A percentile compares a stretch with the other conserved stretches of the same genome.
phyloP scores from a whole-genome alignment of 2,888 invertebrate genomes.

The Tenodera sinensis region DNA sequence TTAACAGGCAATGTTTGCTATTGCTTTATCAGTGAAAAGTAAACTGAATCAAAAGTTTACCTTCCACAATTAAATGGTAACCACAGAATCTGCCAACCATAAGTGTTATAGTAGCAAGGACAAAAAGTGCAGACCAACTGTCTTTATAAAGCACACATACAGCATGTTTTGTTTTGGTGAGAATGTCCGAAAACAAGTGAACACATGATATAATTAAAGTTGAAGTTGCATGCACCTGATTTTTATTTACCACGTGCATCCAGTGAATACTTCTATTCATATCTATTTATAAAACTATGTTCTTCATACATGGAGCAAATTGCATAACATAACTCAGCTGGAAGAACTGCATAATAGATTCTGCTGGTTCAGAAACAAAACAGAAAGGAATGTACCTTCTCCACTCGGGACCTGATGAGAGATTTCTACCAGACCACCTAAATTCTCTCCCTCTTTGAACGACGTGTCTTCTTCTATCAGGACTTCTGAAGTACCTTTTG shows the following conservation, averaged over 20 bases:
- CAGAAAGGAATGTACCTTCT: slow-evolving; percentile 12
- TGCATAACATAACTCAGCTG: neutral
- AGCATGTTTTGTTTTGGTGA: too few relatives aligned
- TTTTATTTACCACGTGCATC: neutral
- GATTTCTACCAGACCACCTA: neutral
- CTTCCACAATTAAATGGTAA: too few relatives aligned
- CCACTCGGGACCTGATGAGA: slow-evolving; percentile 4
- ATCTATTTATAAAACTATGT: neutral
- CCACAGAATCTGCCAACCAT: too few relatives aligned
- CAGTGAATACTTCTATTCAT: neutral
- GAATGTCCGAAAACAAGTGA: too few relatives aligned
- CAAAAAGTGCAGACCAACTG: too few relatives aligned
- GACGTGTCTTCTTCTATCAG: neutral
- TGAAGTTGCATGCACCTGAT: neutral
- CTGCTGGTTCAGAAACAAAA: neutral
- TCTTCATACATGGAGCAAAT: too few relatives aligned
- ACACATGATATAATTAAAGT: too few relatives aligned
- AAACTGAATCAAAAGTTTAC: too few relatives aligned
- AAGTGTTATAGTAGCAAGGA: too few relatives aligned
- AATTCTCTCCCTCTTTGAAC: neutral
- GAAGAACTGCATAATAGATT: neutral
- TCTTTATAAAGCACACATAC: too few relatives aligned
- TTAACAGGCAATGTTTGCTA: too few relatives aligned
- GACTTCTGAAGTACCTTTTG: neutral
- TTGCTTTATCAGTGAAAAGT: too few relatives aligned